A percentile compares a stretch with the other conserved stretches of the same genome.
Evolutionary conservation across 2,113 vertebrate species (phyloP).

Genomic region (Apteryx mantelli): DNA sequence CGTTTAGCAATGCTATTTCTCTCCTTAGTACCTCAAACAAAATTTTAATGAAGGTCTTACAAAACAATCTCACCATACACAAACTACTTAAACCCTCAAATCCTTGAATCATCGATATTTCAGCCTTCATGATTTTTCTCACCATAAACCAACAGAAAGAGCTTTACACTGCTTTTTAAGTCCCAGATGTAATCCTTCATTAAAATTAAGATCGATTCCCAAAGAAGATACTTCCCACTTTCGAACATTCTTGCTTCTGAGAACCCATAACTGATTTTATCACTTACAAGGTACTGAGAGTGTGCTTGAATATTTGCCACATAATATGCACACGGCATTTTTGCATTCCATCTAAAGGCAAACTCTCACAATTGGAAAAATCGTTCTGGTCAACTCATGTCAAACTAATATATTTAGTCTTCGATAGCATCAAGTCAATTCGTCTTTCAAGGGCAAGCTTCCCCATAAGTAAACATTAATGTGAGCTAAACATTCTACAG

Average conservation of each 20-base stretch:
- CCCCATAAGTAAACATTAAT: not conserved
- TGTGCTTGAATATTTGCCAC: conserved; percentile 6
- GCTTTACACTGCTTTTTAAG: conserved; percentile 27
- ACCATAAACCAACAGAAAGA: not conserved
- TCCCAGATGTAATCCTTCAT: conserved; percentile 48
- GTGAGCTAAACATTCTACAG: not conserved
- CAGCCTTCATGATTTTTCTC: not conserved
- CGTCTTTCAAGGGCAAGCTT: not conserved
- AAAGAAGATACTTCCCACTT: conserved; percentile 35
- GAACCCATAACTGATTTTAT: conserved; percentile 41
- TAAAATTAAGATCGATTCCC: conserved; percentile 61
- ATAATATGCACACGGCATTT: not conserved
- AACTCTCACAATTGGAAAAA: not conserved
- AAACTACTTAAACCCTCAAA: conserved; percentile 49
- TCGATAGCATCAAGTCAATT: not conserved
- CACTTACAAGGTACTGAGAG: not conserved
- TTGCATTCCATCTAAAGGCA: not conserved
- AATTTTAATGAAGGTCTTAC: conserved; percentile 57
- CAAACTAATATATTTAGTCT: not conserved
- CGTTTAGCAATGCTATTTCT: conserved; percentile 11
- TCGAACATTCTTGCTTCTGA: not conserved
- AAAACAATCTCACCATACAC: conserved; percentile 23
- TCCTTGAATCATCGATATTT: conserved; percentile 59
- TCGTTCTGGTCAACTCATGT: not conserved
- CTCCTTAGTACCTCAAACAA: conserved; percentile 53